phyloP scores from a whole-genome alignment of 2,113 vertebrate genomes.

The Abramis brama region DNA sequence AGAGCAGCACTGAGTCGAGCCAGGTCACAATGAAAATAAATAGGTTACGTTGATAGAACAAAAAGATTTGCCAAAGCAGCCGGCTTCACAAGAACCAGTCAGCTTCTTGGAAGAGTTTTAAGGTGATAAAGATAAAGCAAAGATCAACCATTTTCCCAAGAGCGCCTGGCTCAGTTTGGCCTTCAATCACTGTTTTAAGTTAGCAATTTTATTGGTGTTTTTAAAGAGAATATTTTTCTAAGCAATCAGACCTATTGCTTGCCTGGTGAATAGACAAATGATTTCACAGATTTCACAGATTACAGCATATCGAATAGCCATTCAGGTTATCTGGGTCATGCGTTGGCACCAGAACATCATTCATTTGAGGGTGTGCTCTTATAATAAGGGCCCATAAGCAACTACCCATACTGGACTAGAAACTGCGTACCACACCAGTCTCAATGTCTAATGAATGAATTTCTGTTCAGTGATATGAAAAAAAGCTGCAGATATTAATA shows the following conservation, averaged over 20 bases:
- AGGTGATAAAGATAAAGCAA: no score
- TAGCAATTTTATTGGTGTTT: neutral
- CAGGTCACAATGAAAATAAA: no score
- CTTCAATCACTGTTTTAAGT: neutral
- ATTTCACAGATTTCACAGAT: neutral
- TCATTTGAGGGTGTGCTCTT: no score
- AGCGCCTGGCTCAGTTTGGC: neutral
- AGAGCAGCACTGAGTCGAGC: no score
- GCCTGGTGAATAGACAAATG: neutral
- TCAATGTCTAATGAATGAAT: neutral
- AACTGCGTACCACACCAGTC: neutral
- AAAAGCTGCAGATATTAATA: neutral
- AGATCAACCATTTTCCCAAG: neutral
- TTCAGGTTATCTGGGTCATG: neutral
- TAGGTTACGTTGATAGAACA: no score
- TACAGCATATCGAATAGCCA: neutral
- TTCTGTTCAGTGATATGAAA: neutral
- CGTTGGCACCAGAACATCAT: no score
- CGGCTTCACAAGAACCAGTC: no score
- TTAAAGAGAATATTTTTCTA: neutral
- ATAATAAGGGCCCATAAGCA: no score
- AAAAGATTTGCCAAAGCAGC: no score
- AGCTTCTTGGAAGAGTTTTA: no score
- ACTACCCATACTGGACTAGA: no score
- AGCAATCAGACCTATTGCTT: neutral